Percentiles rank a stretch among this genome's conserved stretches.
Evolutionary conservation across 2,888 invertebrate genomes (phyloP).

Genomic region (Marronus borbonicus): DNA sequence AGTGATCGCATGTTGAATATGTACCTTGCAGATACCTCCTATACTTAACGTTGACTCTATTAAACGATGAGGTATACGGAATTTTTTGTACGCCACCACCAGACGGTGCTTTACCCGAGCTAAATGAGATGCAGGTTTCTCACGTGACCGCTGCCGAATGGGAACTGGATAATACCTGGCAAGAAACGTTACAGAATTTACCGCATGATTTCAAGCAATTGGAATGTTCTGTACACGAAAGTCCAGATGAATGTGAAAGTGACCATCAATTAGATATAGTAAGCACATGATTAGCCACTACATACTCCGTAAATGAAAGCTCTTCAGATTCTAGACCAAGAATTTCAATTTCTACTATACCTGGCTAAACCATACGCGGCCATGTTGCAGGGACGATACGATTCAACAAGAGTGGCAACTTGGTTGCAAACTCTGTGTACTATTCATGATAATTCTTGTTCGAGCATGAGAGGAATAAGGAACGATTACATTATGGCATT

Average conservation of each 20-base stretch:
- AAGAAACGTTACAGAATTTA: conserved; percentile 66
- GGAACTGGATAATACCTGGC: conserved; percentile 71
- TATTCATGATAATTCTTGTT: conserved; percentile 69
- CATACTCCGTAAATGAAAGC: conserved; percentile 2
- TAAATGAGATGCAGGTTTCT: conserved; percentile 62
- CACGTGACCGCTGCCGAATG: conserved; percentile 67
- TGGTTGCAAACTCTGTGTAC: conserved; percentile 73
- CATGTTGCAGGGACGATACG: conserved; percentile 67
- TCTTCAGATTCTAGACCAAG: conserved; percentile 68
- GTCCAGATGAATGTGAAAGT: conserved; percentile 60
- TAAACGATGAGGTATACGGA: conserved; percentile 69
- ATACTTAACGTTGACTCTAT: conserved; percentile 67
- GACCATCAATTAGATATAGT: conserved; percentile 64
- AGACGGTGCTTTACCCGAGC: conserved; percentile 65
- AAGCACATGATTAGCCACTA: neutral
- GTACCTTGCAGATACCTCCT: conserved; percentile 66
- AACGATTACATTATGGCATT: conserved; percentile 74
- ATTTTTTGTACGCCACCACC: conserved; percentile 67
- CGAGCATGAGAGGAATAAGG: conserved; percentile 72
- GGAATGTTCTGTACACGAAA: conserved; percentile 64
- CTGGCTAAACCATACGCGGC: conserved; percentile 71
- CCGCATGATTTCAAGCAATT: conserved; percentile 66
- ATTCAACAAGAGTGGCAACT: conserved; percentile 69
- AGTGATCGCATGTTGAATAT: neutral
- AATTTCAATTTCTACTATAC: conserved; percentile 71